Evolutionary conservation across 2,888 invertebrate species (phyloP).

Genomic region (Sarcophaga rosellei): DNA sequence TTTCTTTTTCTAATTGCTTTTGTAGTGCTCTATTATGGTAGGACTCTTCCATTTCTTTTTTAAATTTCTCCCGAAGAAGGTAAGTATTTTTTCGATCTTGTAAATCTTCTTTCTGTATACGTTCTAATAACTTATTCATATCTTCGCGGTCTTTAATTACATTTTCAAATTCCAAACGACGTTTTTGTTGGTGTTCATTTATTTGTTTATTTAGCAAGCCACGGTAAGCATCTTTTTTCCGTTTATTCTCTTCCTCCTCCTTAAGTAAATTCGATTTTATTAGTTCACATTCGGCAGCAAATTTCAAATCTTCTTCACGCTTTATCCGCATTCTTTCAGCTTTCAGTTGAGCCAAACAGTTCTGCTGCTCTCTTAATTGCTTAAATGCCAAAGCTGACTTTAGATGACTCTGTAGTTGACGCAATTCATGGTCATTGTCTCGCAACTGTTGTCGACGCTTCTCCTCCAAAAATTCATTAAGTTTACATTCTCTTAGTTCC

Average conservation of each 20-base stretch:
- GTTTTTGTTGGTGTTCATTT: conserved; percentile 47
- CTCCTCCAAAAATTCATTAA: conserved; percentile 54
- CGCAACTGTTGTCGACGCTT: conserved; percentile 70
- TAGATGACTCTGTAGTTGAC: conserved; percentile 67
- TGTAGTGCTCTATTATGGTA: conserved; percentile 51
- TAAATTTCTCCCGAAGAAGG: conserved; percentile 45
- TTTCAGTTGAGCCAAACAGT: conserved; percentile 27
- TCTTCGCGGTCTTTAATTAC: conserved; percentile 62
- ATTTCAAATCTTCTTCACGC: conserved; percentile 57
- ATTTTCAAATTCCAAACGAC: conserved; percentile 61
- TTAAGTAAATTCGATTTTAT: conserved; percentile 47
- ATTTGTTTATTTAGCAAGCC: conserved; percentile 65
- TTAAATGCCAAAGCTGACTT: conserved; percentile 66
- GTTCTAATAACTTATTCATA: conserved; percentile 60
- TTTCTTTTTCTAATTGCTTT: conserved; percentile 48
- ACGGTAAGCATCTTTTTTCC: conserved; percentile 63
- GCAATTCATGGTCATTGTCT: conserved; percentile 65
- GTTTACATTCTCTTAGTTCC: conserved; percentile 62
- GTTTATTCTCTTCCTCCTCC: conserved; percentile 53
- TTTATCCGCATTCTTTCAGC: conserved; percentile 49
- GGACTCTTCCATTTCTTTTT: conserved; percentile 69
- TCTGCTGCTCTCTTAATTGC: conserved; percentile 64
- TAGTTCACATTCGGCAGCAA: conserved; percentile 49
- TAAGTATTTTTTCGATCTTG: conserved; percentile 45
- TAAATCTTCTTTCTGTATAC: conserved; percentile 53